Evolutionary conservation across 1,140 invertebrate genomes (phyloP).

Genomic region (Manduca sexta): DNA sequence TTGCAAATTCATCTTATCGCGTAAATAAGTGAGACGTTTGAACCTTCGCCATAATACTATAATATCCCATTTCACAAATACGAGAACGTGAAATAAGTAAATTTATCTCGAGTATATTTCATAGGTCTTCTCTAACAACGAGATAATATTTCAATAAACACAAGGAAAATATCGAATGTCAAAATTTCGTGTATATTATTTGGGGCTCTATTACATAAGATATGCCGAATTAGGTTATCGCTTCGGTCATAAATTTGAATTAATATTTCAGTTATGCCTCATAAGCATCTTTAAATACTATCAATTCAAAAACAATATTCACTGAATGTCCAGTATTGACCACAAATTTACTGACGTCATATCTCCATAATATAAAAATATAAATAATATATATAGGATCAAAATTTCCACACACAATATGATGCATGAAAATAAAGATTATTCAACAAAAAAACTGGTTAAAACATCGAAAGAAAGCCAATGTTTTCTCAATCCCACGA

Average conservation of each 20-base stretch:
- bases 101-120: slow-evolving; percentile 37
- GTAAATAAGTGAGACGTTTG: no score
- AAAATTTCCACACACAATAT: no score
- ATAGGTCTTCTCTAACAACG: slow-evolving; percentile 47
- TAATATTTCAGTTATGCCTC: no score
- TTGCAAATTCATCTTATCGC: slow-evolving; percentile 12
- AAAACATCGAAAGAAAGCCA: slow-evolving; percentile 7
- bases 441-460: not conserved
- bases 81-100: slow-evolving; percentile 31
- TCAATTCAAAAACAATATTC: no score
- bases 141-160: slow-evolving; percentile 42
- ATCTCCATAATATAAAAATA: not conserved
- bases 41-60: slow-evolving; percentile 14
- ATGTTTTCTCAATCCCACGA: slow-evolving; percentile 21
- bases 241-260: no score
- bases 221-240: no score
- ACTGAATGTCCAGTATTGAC: no score
- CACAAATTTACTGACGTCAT: not conserved
- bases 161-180: slow-evolving; percentile 38
- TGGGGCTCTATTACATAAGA: no score
- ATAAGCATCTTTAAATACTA: no score
- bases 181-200: slow-evolving; percentile 11
- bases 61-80: slow-evolving; percentile 37
- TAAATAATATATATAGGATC: not conserved
- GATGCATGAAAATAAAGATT: not conserved